Percentiles rank a stretch among this genome's conserved stretches.
Conservation (phyloP, 2,113 vertebrate species). For the Centropus unirufus region DNA sequence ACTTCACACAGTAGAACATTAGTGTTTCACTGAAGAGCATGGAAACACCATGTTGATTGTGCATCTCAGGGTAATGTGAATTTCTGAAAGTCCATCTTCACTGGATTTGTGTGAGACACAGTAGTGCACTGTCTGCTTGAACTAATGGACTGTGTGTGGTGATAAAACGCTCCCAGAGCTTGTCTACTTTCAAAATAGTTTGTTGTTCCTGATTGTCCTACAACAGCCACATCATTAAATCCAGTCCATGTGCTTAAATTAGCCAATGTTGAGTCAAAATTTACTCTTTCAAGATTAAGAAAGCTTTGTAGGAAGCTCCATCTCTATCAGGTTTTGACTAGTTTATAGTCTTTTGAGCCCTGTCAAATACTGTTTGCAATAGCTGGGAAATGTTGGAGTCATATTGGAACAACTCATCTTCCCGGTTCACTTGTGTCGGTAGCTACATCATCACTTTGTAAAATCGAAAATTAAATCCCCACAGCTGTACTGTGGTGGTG, state of each 20-base stretch:
- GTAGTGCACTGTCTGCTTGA: background rate
- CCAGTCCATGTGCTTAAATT: background rate
- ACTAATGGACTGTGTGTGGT: background rate
- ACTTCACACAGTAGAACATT: background rate
- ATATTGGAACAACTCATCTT: background rate
- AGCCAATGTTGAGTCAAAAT: background rate
- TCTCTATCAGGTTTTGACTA: background rate
- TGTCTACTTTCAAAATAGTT: background rate
- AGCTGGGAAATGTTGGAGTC: background rate
- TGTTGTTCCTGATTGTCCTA: background rate
- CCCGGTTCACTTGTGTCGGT: background rate
- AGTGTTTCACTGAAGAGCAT: background rate
- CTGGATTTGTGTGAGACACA: background rate
- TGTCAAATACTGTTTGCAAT: background rate
- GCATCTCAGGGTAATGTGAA: rapidly evolving
- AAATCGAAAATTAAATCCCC: background rate
- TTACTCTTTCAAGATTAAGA: background rate
- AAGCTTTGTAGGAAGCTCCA: background rate
- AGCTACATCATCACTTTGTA: background rate
- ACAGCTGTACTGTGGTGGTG: background rate
- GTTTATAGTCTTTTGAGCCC: background rate
- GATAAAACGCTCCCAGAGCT: background rate
- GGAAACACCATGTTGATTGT: background rate
- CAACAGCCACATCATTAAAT: background rate
- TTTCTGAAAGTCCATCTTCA: background rate